These are phyloP conservation scores for Danio aesculapii DNA, from an alignment of 2,797 vertebrate genomes.

Conservation along the genomic window DNA sequence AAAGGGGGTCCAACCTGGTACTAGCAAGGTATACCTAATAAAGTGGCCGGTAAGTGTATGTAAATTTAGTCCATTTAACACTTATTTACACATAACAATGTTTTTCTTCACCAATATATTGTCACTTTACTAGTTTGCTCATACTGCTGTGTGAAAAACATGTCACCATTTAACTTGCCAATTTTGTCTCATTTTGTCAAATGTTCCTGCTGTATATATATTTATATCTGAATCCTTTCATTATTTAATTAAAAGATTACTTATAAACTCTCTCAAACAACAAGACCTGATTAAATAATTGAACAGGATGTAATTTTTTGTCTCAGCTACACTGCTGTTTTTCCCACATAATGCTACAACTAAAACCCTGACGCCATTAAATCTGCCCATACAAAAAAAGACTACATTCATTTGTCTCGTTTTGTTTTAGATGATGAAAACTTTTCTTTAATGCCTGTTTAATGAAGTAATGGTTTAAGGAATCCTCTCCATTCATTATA, in stretches of 20 bases:
- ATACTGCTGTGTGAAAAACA: not conserved
- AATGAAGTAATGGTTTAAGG: too few relatives aligned
- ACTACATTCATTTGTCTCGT: not conserved
- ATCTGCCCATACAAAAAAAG: not conserved
- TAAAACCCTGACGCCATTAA: not conserved
- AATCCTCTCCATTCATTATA: conserved; percentile 10
- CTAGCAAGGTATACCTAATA: too few relatives aligned
- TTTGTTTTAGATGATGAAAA: conserved; percentile 2
- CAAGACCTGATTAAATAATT: not conserved
- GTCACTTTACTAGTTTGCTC: not conserved
- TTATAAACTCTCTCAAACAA: not conserved
- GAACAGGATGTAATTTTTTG: not conserved
- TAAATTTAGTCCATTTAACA: not conserved
- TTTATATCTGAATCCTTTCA: not conserved
- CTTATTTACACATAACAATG: not conserved
- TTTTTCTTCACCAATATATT: not conserved
- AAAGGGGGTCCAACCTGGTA: too few relatives aligned
- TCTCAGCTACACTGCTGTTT: not conserved
- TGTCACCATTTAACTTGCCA: not conserved
- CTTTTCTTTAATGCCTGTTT: conserved; percentile 7
- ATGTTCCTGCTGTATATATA: not conserved
- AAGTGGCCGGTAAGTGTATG: not conserved
- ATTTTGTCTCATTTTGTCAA: not conserved
- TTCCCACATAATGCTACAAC: not conserved
- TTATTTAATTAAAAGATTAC: not conserved